Percentiles rank a stretch among this genome's conserved stretches.
phyloP scores from a whole-genome alignment of 2,888 invertebrate species.

The Craniophora ligustri region DNA sequence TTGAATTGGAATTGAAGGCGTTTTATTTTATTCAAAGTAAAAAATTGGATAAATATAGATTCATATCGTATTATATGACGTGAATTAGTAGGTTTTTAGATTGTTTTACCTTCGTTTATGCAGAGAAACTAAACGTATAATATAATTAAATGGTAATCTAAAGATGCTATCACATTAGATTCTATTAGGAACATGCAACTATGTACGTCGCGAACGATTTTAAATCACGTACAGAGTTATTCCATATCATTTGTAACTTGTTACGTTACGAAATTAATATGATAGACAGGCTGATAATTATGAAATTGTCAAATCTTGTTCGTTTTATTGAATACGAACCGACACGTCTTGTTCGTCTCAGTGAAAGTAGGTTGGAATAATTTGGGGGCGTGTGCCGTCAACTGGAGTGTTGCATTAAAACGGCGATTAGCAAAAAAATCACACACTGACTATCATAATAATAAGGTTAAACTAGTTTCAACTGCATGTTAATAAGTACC shows the following conservation, averaged over 20 bases:
- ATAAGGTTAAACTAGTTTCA: constrained; percentile 7
- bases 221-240: constrained; percentile 35
- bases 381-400: constrained; percentile 55
- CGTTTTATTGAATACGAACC: constrained; percentile 45
- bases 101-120: too few species aligned
- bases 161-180: too few species aligned
- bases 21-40: too few species aligned
- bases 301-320: constrained; percentile 50
- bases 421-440: constrained; percentile 45
- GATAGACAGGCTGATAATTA: constrained; percentile 43
- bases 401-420: constrained; percentile 38
- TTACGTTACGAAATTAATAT: constrained; percentile 41
- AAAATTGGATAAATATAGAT: too few species aligned
- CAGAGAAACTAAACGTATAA: too few species aligned
- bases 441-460: constrained; percentile 11
- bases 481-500: constrained; percentile 5
- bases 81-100: too few species aligned
- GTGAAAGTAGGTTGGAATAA: constrained; percentile 64
- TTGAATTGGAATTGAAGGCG: too few species aligned
- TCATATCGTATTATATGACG: too few species aligned
- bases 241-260: constrained; percentile 43
- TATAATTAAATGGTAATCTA: too few species aligned
- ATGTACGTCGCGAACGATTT: too few species aligned
- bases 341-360: constrained; percentile 34
- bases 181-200: too few species aligned